Evolutionary conservation across 2,113 vertebrate genomes (phyloP).

Genomic region (Tenebrosternarchus preto): DNA sequence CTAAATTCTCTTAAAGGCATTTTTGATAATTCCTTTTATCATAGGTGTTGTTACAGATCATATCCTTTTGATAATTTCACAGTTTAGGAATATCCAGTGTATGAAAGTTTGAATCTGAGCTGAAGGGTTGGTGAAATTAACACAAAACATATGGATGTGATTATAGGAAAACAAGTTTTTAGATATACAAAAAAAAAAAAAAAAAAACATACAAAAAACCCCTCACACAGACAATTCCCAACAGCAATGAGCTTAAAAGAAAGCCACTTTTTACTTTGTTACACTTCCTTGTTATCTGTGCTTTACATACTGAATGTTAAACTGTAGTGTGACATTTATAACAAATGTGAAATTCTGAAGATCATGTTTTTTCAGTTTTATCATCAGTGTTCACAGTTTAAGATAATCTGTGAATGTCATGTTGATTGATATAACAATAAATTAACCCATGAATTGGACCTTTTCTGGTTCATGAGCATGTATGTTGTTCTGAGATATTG

Average conservation of each 20-base stretch:
- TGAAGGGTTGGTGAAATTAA: neutral
- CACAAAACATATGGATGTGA: neutral
- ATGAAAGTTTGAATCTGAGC: neutral
- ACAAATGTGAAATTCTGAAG: constrained; percentile 53
- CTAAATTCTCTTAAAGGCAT: no score
- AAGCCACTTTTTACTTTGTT: constrained; percentile 27
- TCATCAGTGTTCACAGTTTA: constrained; percentile 40
- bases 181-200: no score
- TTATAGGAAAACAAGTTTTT: neutral
- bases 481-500: no score
- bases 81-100: neutral
- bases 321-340: constrained; percentile 59
- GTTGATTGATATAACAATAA: constrained; percentile 69
- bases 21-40: no score
- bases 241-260: neutral
- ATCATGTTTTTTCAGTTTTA: constrained; percentile 68
- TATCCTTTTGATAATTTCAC: neutral
- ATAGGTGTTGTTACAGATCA: neutral
- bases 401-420: constrained; percentile 46
- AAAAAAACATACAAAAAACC: no score
- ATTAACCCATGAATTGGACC: constrained; percentile 18
- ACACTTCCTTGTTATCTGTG: constrained; percentile 45
- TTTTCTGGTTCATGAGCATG: neutral
- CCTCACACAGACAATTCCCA: neutral
- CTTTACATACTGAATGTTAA: constrained; percentile 51